Evolutionary conservation across 2,113 vertebrate species (phyloP), one percentile per base, ranked within the genome.

Genomic region (Gallinago paraguaiae): DNA sequence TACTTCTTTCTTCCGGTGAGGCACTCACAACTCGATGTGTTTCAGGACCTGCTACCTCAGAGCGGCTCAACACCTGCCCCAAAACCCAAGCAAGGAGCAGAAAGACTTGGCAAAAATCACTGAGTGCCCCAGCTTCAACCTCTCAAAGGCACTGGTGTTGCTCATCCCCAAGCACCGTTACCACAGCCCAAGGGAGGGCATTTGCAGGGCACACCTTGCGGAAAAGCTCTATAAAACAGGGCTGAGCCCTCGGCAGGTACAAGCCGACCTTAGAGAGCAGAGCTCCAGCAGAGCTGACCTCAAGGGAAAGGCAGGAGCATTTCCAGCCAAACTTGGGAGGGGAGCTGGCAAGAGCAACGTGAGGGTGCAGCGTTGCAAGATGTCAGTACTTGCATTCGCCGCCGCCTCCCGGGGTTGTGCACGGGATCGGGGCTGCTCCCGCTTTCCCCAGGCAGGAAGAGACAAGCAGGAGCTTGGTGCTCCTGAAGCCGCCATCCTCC

Each of bases 161-260:
- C 75, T 92, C 75, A 57, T 50, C 82, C n/a, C 82, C 67, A 27
- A 46, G 61, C 14, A 24, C 51, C 2, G 3, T 28, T 89, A 20
- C 57, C 20, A 24, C 82, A 90, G 92, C 93, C 71, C 37, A 45
- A 41, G 35, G 90, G 51, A 93, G 74, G 56, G 61, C 74, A 91
- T 70, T 89, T 2, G 1, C 48, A 51, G 60, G 65, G 75, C 74
- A 87, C 75, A 85, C 61, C 87, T 91, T 39, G 2, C 13, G 35
- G 77, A 60, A 85, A 68, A 74, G 50, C 67, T 76, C 84, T 39
- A 35, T 43, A 74, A 61, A 91, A 68, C 17, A 39, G 53, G 57
- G 54, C 67, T 6, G 7, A 91, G 70, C 61, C 57, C 69, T 91
- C 39, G 0, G 74, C 43, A 63, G 86, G 83, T 77, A 81, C 50